Conservation (phyloP, 2,888 invertebrate species). For the Adineta ricciae region DNA sequence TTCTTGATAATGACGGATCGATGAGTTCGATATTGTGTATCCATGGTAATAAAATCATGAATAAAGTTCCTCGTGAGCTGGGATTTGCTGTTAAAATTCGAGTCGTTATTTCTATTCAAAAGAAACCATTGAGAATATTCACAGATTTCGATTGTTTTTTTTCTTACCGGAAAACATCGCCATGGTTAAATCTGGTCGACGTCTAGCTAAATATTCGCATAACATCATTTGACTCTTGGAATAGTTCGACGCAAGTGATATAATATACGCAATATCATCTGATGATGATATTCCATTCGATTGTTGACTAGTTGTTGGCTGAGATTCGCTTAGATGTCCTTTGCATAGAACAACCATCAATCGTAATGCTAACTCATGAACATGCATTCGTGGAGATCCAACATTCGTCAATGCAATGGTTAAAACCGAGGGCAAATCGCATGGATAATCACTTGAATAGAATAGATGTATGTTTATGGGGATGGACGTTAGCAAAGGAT, state of each 20-base stretch:
- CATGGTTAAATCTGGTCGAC: constrained; percentile 95
- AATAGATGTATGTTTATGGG: constrained; percentile 35
- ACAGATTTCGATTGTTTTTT: no score
- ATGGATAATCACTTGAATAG: constrained; percentile 74
- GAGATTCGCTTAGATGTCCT: constrained; percentile 24
- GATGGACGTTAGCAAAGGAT: constrained; percentile 34
- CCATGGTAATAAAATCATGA: constrained; percentile 91
- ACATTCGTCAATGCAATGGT: constrained; percentile 92
- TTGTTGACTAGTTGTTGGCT: constrained; percentile 36
- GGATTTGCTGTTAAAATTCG: constrained; percentile 88
- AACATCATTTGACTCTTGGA: constrained; percentile 83
- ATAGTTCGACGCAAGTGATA: constrained; percentile 64
- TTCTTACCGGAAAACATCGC: constrained; percentile 77
- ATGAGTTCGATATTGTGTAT: constrained; percentile 93
- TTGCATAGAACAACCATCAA: constrained; percentile 21
- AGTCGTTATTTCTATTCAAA: constrained; percentile 75
- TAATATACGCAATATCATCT: constrained; percentile 59
- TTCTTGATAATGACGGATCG: constrained; percentile 60
- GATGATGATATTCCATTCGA: constrained; percentile 26
- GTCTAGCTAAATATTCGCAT: constrained; percentile 77
- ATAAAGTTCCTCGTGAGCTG: constrained; percentile 75
- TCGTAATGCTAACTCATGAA: constrained; percentile 60
- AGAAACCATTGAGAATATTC: neutral
- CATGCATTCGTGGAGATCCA: constrained; percentile 77
- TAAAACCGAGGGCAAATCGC: constrained; percentile 91